These are phyloP conservation scores for Rhagonycha fulva DNA, from an alignment of 2,888 invertebrate genomes.

Conservation along the genomic window DNA sequence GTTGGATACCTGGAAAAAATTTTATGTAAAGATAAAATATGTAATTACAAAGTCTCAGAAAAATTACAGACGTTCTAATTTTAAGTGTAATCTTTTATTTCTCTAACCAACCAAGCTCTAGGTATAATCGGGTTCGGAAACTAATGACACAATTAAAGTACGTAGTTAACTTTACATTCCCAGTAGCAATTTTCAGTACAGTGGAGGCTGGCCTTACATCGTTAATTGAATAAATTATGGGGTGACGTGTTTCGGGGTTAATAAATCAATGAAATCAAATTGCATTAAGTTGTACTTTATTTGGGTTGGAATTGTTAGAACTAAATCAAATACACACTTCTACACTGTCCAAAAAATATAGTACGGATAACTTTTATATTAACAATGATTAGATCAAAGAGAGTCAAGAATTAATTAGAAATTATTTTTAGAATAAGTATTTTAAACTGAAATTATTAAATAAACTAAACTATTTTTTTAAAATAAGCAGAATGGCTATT, in stretches of 20 bases:
- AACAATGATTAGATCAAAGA: too few relatives aligned
- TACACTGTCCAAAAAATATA: background rate
- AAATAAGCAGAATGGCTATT: too few relatives aligned
- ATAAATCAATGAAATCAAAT: conserved; percentile 31
- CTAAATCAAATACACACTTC: conserved; percentile 25
- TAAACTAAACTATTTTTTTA: too few relatives aligned
- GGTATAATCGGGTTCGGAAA: background rate
- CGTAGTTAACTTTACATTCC: conserved; percentile 13
- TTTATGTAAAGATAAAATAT: too few relatives aligned
- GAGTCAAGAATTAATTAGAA: background rate
- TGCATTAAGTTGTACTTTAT: conserved; percentile 30
- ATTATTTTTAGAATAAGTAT: background rate
- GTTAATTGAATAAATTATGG: conserved; percentile 25
- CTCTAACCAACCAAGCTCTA: background rate
- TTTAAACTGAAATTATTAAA: too few relatives aligned
- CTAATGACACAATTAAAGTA: conserved; percentile 4
- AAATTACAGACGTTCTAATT: background rate
- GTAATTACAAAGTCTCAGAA: background rate
- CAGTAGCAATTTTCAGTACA: conserved; percentile 6
- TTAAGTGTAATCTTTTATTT: background rate
- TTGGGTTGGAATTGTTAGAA: conserved; percentile 27
- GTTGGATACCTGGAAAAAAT: background rate
- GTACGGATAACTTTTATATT: background rate
- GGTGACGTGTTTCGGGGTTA: conserved; percentile 16
- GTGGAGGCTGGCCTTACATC: conserved; percentile 5